phyloP scores from a whole-genome alignment of 2,797 vertebrate species.

The Myripristis jacobus region DNA sequence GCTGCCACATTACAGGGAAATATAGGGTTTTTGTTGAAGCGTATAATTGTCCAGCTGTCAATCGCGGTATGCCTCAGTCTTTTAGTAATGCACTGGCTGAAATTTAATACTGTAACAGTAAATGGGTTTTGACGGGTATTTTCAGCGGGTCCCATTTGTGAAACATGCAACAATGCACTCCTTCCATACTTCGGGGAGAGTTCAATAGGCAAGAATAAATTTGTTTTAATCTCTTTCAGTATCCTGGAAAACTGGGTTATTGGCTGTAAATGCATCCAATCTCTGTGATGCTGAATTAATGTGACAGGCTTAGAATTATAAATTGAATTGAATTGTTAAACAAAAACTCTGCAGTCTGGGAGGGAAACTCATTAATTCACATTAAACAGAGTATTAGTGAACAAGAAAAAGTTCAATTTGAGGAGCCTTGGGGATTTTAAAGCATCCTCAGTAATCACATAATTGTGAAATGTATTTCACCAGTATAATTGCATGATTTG shows the following conservation, averaged over 20 bases:
- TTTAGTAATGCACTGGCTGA: constrained; percentile 40
- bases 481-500: background rate
- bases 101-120: constrained; percentile 28
- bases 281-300: constrained; percentile 49
- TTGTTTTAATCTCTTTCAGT: constrained; percentile 35
- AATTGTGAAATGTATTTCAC: constrained; percentile 2
- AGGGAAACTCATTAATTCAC: constrained; percentile 34
- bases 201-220: constrained; percentile 43
- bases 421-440: background rate
- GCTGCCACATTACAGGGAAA: constrained; percentile 39
- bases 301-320: constrained; percentile 36
- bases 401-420: constrained; percentile 31
- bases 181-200: constrained; percentile 42
- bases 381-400: constrained; percentile 25
- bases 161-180: constrained; percentile 18
- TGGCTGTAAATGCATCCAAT: constrained; percentile 27
- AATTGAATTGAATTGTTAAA: constrained; percentile 28
- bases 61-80: constrained; percentile 33
- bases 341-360: constrained; percentile 39
- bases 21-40: constrained; percentile 25
- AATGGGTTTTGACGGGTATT: constrained; percentile 18
- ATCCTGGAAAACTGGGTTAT: constrained; percentile 31
- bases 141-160: constrained; percentile 15
- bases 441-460: constrained; percentile 25
- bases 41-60: constrained; percentile 36